Evolutionary conservation across 1,140 invertebrate species (phyloP).

Genomic region (Reticulitermes speratus): DNA sequence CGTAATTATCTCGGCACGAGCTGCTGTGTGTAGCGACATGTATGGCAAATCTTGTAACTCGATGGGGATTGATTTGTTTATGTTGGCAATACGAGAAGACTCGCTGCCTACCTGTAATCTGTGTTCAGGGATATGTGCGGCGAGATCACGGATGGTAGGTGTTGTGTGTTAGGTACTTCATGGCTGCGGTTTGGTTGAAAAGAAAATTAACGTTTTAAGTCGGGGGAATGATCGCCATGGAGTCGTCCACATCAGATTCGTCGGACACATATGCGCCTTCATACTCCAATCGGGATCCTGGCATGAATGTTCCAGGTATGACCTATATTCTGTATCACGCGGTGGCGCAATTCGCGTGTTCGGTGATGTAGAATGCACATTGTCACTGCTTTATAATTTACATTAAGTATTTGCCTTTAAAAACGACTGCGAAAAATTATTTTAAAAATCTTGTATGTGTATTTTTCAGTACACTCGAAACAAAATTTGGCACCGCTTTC

Average conservation of each 20-base stretch:
- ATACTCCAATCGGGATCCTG: slow-evolving; percentile 31
- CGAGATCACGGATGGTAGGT: background rate
- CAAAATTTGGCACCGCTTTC: slow-evolving; percentile 61
- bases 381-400: background rate
- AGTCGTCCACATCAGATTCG: background rate
- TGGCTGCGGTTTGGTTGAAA: no score
- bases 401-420: background rate
- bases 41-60: no score
- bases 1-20: no score
- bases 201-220: background rate
- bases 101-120: background rate
- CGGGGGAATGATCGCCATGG: background rate
- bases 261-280: slow-evolving; percentile 20
- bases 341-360: background rate
- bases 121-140: background rate
- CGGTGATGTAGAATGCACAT: background rate
- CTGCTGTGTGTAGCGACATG: no score
- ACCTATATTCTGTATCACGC: background rate
- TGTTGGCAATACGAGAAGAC: background rate
- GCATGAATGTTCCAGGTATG: slow-evolving; percentile 34
- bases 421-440: background rate
- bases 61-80: background rate
- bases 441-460: background rate
- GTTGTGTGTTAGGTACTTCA: no score
- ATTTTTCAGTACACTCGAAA: slow-evolving; percentile 44